Conservation (phyloP, 2,888 invertebrate genomes). For the Melinaea menophilus region DNA sequence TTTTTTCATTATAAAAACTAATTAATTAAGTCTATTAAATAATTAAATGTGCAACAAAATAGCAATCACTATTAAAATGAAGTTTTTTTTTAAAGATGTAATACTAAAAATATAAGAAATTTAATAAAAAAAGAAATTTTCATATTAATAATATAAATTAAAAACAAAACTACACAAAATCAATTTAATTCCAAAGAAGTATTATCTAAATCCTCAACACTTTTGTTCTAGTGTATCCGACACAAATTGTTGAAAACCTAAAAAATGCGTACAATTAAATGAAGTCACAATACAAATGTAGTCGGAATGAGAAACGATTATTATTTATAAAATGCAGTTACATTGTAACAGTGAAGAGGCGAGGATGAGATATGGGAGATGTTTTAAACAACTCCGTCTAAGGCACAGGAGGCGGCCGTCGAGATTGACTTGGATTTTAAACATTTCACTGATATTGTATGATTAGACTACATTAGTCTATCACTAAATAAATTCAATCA, state of each 20-base stretch:
- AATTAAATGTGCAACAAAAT: too few relatives aligned
- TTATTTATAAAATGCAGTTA: conserved; percentile 4
- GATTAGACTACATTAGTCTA: background rate
- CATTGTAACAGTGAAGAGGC: conserved; percentile 4
- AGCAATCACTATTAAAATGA: too few relatives aligned
- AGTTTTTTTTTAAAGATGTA: too few relatives aligned
- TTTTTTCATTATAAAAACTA: too few relatives aligned
- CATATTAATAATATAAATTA: too few relatives aligned
- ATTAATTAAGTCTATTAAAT: too few relatives aligned
- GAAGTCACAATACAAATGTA: conserved; percentile 5
- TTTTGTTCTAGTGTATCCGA: background rate
- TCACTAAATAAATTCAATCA: too few relatives aligned
- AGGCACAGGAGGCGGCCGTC: background rate
- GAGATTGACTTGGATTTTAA: background rate
- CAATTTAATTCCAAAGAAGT: background rate
- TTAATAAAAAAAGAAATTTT: too few relatives aligned
- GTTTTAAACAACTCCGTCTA: background rate
- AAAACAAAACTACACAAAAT: too few relatives aligned
- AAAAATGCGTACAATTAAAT: conserved; percentile 1
- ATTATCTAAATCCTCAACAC: background rate
- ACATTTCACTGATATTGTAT: background rate
- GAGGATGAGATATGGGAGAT: background rate
- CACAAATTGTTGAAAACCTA: conserved; percentile 1
- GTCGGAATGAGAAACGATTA: background rate
- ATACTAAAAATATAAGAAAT: too few relatives aligned